phyloP scores from a whole-genome alignment of 2,888 invertebrate species.

The Leucania comma region DNA sequence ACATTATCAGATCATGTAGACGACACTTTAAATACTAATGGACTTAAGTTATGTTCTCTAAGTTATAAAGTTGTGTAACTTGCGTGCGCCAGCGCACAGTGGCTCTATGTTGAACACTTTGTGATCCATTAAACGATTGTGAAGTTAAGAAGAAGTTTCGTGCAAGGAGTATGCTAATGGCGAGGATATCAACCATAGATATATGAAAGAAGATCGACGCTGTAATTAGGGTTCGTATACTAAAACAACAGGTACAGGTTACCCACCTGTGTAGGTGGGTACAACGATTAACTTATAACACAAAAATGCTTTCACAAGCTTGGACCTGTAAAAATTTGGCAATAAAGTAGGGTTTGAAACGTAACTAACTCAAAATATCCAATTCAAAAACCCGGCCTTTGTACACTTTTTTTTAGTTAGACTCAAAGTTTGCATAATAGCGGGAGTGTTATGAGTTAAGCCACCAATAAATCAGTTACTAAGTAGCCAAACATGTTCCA shows the following conservation, averaged over 20 bases:
- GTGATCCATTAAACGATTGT: slow-evolving; percentile 29
- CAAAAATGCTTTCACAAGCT: not conserved
- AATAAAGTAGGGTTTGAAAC: no score
- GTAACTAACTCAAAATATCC: no score
- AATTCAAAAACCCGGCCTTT: not conserved
- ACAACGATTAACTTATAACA: no score
- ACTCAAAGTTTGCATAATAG: no score
- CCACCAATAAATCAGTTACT: not conserved
- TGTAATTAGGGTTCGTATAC: not conserved
- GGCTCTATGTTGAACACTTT: slow-evolving; percentile 6
- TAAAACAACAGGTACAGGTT: fast-evolving
- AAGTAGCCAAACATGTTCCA: not conserved
- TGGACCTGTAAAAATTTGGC: no score
- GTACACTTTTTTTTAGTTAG: not conserved
- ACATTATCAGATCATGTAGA: slow-evolving; percentile 38
- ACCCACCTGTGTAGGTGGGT: no score
- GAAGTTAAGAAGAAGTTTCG: slow-evolving; percentile 20
- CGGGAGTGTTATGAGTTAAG: no score
- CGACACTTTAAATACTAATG: slow-evolving; percentile 33
- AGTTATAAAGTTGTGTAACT: slow-evolving; percentile 16
- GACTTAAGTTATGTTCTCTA: slow-evolving; percentile 2
- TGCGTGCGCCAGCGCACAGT: slow-evolving; percentile 12
- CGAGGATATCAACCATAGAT: not conserved
- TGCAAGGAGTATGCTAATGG: not conserved
- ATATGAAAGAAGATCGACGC: no score